Conservation (phyloP, 1,140 invertebrate species). For the Drosophila kepulauana region DNA sequence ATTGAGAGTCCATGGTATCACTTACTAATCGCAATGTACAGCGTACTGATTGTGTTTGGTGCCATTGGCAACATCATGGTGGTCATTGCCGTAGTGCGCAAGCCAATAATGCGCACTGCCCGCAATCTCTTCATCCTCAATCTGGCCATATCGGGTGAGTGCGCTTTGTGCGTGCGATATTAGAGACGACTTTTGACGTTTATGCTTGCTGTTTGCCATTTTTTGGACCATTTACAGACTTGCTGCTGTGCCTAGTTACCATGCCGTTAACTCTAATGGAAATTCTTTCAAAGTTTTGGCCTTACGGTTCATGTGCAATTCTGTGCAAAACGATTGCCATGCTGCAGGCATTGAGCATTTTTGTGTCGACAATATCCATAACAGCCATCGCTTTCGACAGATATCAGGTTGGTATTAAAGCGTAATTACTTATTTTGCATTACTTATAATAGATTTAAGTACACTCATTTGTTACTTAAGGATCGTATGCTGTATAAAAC, state of each 20-base stretch:
- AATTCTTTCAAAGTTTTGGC: slow-evolving; percentile 91
- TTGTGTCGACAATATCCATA: slow-evolving; percentile 95
- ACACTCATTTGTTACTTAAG: background rate
- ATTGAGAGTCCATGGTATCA: slow-evolving; percentile 89
- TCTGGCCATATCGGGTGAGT: slow-evolving; percentile 90
- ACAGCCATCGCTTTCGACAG: slow-evolving; percentile 95
- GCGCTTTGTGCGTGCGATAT: background rate
- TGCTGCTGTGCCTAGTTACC: slow-evolving; percentile 93
- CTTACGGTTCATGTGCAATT: slow-evolving; percentile 88
- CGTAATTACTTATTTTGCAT: background rate
- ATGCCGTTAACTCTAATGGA: slow-evolving; percentile 94
- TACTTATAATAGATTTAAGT: background rate
- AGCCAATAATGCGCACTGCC: slow-evolving; percentile 93
- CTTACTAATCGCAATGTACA: slow-evolving; percentile 89
- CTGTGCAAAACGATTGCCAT: slow-evolving; percentile 93
- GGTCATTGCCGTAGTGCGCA: slow-evolving; percentile 91
- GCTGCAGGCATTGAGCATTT: slow-evolving; percentile 94
- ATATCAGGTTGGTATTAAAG: slow-evolving; percentile 87
- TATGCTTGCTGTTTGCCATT: slow-evolving; percentile 12
- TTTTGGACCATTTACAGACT: slow-evolving; percentile 85
- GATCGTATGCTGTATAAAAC: no score
- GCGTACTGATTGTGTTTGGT: slow-evolving; percentile 91
- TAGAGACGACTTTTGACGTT: slow-evolving; percentile 27
- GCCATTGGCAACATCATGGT: slow-evolving; percentile 92
- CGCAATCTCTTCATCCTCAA: slow-evolving; percentile 96